Conservation (phyloP, 1,140 invertebrate genomes). For the Pteromalus puparum region DNA sequence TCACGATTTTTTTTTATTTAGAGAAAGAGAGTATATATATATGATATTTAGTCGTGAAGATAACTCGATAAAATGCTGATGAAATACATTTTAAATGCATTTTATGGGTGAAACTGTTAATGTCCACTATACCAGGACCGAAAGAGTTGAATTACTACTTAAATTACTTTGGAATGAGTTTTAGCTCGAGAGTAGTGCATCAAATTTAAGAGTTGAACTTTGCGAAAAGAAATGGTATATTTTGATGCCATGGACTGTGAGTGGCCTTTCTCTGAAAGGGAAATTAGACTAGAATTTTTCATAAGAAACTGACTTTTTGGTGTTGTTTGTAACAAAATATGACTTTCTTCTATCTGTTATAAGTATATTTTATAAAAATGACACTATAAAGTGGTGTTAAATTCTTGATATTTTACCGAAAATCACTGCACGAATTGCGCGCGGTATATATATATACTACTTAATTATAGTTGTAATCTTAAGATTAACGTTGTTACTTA, state of each 20-base stretch:
- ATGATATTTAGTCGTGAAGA: not conserved
- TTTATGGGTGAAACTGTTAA: not conserved
- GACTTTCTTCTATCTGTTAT: not conserved
- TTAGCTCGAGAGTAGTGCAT: not conserved
- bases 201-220: not conserved
- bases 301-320: not conserved
- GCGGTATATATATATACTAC: not conserved
- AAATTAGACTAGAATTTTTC: not conserved
- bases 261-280: not conserved
- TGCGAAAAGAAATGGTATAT: not conserved
- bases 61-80: not conserved
- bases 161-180: not conserved
- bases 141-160: conserved; percentile 1
- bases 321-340: not conserved
- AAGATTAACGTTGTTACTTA: conserved; percentile 9
- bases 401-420: conserved; percentile 10
- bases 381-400: not conserved
- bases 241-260: not conserved
- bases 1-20: not conserved
- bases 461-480: conserved; percentile 22
- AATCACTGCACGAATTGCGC: not conserved
- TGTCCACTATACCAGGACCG: not conserved
- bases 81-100: not conserved
- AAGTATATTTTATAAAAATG: not conserved
- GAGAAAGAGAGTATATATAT: not conserved